phyloP scores from a whole-genome alignment of 1,140 invertebrate genomes.

The Copidosoma floridanum region DNA sequence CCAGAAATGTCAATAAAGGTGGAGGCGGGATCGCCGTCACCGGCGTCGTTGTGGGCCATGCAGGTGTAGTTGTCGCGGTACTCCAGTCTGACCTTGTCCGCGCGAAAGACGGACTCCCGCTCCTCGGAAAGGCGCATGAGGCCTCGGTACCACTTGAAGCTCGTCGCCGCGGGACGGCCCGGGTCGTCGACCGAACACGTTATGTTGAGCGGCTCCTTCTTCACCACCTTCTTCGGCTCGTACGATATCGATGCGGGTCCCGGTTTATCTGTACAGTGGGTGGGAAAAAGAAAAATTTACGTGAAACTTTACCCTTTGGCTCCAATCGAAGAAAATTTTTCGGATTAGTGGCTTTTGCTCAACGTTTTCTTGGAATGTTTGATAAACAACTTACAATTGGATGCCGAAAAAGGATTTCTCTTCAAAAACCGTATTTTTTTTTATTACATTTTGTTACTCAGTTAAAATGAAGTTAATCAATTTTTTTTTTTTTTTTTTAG shows the following conservation, averaged over 20 bases:
- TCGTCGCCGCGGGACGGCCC: conserved; percentile 73
- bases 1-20: conserved; percentile 76
- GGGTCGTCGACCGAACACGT: conserved; percentile 78
- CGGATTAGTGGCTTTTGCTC: too few species aligned
- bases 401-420: too few species aligned
- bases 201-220: conserved; percentile 74
- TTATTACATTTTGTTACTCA: too few species aligned
- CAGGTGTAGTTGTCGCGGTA: conserved; percentile 86
- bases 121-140: conserved; percentile 70
- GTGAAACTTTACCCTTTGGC: too few species aligned
- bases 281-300: too few species aligned
- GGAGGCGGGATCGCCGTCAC: conserved; percentile 70
- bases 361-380: too few species aligned
- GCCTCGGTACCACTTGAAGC: conserved; percentile 78
- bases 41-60: conserved; percentile 77
- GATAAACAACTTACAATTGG: too few species aligned
- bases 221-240: conserved; percentile 73
- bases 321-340: too few species aligned
- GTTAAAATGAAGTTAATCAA: too few species aligned
- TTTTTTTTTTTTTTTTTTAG: too few species aligned
- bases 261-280: conserved; percentile 63
- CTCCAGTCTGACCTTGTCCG: conserved; percentile 77
- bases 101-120: conserved; percentile 71
- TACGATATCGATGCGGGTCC: conserved; percentile 70
- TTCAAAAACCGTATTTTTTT: too few species aligned